Conservation (phyloP, 1,140 invertebrate species). For the Yoshiicerus persimilis region DNA sequence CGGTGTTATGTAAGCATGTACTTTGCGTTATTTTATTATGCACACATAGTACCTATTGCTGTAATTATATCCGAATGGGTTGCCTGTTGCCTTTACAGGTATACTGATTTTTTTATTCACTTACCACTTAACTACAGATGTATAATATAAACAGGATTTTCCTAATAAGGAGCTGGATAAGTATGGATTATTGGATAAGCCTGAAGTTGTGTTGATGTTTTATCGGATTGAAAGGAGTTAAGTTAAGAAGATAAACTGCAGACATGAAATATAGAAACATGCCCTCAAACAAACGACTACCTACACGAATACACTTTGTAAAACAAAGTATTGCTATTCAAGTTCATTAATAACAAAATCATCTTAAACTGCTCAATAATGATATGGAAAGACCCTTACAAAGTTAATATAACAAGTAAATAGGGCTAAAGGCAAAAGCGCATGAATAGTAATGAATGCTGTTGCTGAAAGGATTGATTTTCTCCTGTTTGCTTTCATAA, state of each 20-base stretch:
- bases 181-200: neutral
- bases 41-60: too few relatives aligned
- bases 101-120: neutral
- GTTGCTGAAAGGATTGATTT: neutral
- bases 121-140: neutral
- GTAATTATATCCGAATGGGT: neutral
- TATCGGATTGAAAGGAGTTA: neutral
- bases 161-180: neutral
- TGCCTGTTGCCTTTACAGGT: neutral
- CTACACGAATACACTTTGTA: neutral
- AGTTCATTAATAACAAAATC: neutral
- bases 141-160: neutral
- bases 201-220: neutral
- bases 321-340: neutral
- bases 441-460: neutral
- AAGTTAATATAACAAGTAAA: neutral
- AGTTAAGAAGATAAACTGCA: neutral
- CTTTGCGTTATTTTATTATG: too few relatives aligned
- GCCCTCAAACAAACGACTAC: neutral
- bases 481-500: neutral
- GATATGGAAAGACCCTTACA: neutral
- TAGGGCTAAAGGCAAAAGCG: neutral
- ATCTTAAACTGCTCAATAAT: neutral
- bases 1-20: too few relatives aligned
- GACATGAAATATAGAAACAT: neutral